Evolutionary conservation across 2,113 vertebrate genomes (phyloP), one percentile per base, ranked within the genome.

Genomic region (Craseonycteris thonglongyai): DNA sequence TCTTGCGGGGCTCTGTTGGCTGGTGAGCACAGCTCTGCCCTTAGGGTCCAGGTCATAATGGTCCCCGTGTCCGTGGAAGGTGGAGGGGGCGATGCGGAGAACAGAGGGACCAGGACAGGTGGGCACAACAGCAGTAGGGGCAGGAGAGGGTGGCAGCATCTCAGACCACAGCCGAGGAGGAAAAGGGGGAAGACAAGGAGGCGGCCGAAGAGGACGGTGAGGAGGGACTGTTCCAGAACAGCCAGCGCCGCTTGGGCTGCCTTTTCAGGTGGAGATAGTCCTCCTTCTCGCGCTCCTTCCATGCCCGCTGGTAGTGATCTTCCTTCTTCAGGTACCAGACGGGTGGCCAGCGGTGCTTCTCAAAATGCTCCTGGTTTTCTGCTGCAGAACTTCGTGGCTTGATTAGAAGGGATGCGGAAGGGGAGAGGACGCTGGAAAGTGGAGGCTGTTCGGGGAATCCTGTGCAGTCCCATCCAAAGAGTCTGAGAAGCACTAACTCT

Each of bases 241-340:
- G 98, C 99, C 99, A 99, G 14, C 99, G 98, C 98, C 99, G 99
- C 98, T 99, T 99, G 74, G 99, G 99, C 92, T 99, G 99, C 69
- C 99, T 98, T 90, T 99, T 99, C 98, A 99, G 99, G 97, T 99
- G 99, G 94, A 99, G 98, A 96, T 99, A 99, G 97, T 99, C 99
- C 98, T 99, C 99, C 97, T 99, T 99, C 98, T 99, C 99, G 0
- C 99, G 99, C 98, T 99, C 99, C 96, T 99, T 99, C 82, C 99
- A 98, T 0, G 99, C 99, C 94, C 99, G 98, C 98, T 99, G 99
- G 97, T 99, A 99, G 98, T 99, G 99, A 94, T 99, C 99, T n/a
- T 99, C 99, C 96, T 99, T 99, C 97, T 99, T 99, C 88, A 99
- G 98, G 98, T 99, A 99, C 99, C 99, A 99, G 92, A 99, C 99